Base-by-base conservation (phyloP, 2,797 vertebrate genomes). In the Myotis planiceps region DNA sequence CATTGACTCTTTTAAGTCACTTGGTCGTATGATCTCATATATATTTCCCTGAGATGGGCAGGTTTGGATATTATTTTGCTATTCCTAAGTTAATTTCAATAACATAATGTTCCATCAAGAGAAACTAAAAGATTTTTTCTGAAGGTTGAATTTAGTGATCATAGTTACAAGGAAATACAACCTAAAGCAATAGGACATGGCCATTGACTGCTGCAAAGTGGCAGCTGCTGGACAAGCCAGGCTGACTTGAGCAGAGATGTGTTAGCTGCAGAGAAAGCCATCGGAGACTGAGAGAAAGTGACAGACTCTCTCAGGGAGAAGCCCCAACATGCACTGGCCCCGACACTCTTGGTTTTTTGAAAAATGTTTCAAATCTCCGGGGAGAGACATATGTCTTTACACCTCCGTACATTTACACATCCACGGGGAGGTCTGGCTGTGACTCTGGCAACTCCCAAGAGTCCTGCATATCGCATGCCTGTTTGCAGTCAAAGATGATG, bases 91-190 rank as follows among this genome's bases (percentile, higher is more conserved):
- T 92, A 80, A 66, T 53, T 91, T 65, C 47, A 45, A 34, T 5
- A 91, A 42, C n/a, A 45, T 49, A 53, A 27, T 47, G 1, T 93
- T 68, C 16, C 71, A 12, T 25, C 12, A 58, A 19, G 45, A 66
- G 3, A 94, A 94, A 19, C 18, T 63, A 13, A 23, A 76, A 49
- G 8, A 18, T 88, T 72, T 85, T 39, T 87, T 34, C 58, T 51
- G 4, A 71, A 68, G 37, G 60, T 34, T n/a, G 55, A 84, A 90
- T 71, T 85, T 42, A 92, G 13, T 81, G 29, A 42, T 74, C 90
- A 90, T 32, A 25, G 21, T 80, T 29, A 87, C 42, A 74, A 86
- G 63, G 5, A 81, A 93, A 69, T 76, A 60, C 4, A 96, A 91
- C 5, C 39, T 49, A 55, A 55, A 80, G 45, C 49, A 96, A 47